Conservation (phyloP, 2,888 invertebrate species). For the Drosophila silvestris region DNA sequence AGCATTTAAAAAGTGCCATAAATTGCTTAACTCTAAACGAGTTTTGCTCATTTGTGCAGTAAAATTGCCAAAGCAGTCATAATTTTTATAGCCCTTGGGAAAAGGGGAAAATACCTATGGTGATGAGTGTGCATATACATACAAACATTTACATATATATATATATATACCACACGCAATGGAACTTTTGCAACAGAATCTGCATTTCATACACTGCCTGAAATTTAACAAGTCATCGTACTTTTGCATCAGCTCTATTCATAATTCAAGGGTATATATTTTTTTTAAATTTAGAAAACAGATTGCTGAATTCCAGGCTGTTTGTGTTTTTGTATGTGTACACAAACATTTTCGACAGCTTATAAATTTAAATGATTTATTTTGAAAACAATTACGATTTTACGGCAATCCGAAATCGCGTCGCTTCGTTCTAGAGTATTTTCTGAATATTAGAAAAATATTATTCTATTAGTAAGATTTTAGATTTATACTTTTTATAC, state of each 20-base stretch:
- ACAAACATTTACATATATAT: neutral
- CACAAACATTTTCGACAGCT: neutral
- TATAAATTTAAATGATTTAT: neutral
- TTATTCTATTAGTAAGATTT: no score
- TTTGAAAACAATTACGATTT: neutral
- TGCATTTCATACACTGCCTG: conserved; percentile 8
- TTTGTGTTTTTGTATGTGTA: neutral
- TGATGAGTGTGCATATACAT: neutral
- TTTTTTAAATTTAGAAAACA: neutral
- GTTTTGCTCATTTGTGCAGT: conserved; percentile 62
- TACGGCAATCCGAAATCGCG: neutral
- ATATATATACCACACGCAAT: conserved; percentile 9
- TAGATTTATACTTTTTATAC: no score
- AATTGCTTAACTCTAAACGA: conserved; percentile 71
- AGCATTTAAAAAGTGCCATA: conserved; percentile 74
- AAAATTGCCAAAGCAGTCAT: conserved; percentile 45
- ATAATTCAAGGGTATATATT: neutral
- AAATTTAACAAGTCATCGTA: neutral
- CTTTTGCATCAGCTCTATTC: neutral
- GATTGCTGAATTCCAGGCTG: neutral
- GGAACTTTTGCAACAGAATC: conserved; percentile 36
- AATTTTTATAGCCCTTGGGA: conserved; percentile 29
- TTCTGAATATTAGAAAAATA: neutral
- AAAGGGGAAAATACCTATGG: neutral
- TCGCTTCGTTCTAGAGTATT: neutral